These are phyloP conservation scores for Onthophagus taurus DNA, from an alignment of 1,140 invertebrate species.

Conservation along the genomic window DNA sequence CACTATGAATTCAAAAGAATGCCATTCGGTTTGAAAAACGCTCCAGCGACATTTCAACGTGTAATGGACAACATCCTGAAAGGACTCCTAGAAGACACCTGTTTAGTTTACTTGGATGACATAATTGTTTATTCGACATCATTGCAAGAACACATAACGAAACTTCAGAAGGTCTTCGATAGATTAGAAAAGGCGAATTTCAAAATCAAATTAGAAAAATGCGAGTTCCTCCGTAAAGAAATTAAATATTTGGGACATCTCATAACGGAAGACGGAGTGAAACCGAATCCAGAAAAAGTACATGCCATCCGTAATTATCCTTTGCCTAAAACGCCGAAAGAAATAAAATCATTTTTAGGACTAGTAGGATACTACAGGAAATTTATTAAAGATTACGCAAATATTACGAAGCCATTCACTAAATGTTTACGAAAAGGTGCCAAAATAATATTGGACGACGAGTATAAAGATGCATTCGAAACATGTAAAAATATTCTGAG, in stretches of 20 bases:
- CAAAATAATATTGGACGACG: slow-evolving; percentile 3
- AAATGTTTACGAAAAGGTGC: slow-evolving; percentile 11
- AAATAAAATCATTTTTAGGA: slow-evolving; percentile 38
- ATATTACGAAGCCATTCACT: slow-evolving; percentile 18
- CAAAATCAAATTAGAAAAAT: slow-evolving; percentile 16
- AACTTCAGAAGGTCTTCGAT: slow-evolving; percentile 1
- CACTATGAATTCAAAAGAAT: slow-evolving; percentile 34
- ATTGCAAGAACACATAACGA: slow-evolving; percentile 2
- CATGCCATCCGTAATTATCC: slow-evolving; percentile 32
- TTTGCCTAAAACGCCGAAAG: slow-evolving; percentile 29
- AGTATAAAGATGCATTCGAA: not conserved
- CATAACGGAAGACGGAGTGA: slow-evolving; percentile 33
- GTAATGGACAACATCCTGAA: slow-evolving; percentile 33
- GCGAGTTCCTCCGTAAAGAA: slow-evolving; percentile 32
- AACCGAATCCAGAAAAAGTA: slow-evolving; percentile 35
- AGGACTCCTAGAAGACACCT: slow-evolving; percentile 16
- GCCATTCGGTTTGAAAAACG: slow-evolving; percentile 22
- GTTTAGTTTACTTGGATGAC: slow-evolving; percentile 4
- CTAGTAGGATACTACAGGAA: slow-evolving; percentile 36
- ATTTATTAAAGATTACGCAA: slow-evolving; percentile 22
- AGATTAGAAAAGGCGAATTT: slow-evolving; percentile 12
- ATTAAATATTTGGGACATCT: slow-evolving; percentile 36
- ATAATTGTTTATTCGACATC: slow-evolving; percentile 4
- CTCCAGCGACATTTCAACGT: slow-evolving; percentile 37
- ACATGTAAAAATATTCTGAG: not conserved